Evolutionary conservation across 2,797 vertebrate species (phyloP), one percentile per base, ranked within the genome.

Genomic region (Chromobotia macracanthus): DNA sequence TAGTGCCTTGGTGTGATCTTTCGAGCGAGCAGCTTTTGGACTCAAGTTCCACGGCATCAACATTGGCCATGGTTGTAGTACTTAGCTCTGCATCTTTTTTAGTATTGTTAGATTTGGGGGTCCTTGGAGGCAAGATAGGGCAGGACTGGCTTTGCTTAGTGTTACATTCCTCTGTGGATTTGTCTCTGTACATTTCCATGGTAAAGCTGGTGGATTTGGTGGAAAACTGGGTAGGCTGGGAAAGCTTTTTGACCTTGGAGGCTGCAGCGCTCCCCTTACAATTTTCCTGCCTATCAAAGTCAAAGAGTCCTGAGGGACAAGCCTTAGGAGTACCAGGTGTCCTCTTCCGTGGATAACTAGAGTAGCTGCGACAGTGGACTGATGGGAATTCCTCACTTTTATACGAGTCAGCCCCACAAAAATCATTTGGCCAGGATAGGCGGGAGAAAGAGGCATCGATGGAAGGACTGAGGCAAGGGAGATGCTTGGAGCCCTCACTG

Each of bases 311-410:
- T 31, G 96, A 94, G 41, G 94, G 94, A 83, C 92, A 96, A 87
- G 92, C 94, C 91, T 96, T 97, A 66, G 95, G 92, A 41, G 93
- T 95, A 87, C 93, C 94, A 2, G 93, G 94, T 7, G 95, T 94
- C 87, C 97, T 95, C 86, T 98, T 97, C 28, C 97, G 93, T 61
- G 97, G 97, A 82, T 98, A 99, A 80, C 97, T 99, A 87, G 97
- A 98, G 87, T 95, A 95, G 88, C 97, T 99, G 73, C 94, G 93
- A 87, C 95, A 95, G 35, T 94, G 90, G 65, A 95, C 88, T 0
- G 95, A 92, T 3, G 93, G 89, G 70, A 97, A 96, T 66, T 97
- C 95, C 0, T 90, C 95, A 80, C 86, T 86, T 77, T 93, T 90
- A 77, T 88, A 91, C 13, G 91, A 92, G 65, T 97, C 95, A 5